A percentile compares a stretch with the other conserved stretches of the same genome.
These are phyloP conservation scores for Rhipidura dahli DNA, from an alignment of 2,113 vertebrate species.

Conservation along the genomic window DNA sequence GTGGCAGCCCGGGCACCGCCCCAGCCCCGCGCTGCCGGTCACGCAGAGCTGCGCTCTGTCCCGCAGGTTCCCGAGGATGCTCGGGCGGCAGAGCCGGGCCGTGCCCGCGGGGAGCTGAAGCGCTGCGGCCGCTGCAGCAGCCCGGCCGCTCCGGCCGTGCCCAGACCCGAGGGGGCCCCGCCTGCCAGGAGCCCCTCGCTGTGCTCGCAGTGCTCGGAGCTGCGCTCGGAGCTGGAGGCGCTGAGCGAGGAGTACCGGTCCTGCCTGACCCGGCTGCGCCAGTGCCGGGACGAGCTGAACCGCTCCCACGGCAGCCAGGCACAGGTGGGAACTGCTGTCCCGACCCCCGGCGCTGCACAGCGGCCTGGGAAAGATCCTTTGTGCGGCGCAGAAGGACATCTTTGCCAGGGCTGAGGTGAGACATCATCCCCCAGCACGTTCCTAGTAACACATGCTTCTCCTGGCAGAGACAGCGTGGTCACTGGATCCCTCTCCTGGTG, in stretches of 20 bases:
- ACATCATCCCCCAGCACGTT: neutral
- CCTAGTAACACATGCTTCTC: neutral
- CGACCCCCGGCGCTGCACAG: neutral
- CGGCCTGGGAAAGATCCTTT: rapidly evolving
- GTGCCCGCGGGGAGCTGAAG: rapidly evolving
- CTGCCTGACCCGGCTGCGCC: conserved; percentile 79
- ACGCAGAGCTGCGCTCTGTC: neutral
- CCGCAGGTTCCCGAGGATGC: rapidly evolving
- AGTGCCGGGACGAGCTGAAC: conserved; percentile 82
- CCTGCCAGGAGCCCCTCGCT: neutral
- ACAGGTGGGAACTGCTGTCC: conserved; percentile 52
- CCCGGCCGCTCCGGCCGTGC: rapidly evolving
- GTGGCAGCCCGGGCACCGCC: rapidly evolving
- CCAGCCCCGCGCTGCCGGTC: neutral
- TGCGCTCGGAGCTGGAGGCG: conserved; percentile 78
- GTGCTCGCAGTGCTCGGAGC: conserved; percentile 76
- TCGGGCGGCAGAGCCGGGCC: rapidly evolving
- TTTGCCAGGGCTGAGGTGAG: neutral
- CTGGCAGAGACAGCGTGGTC: conserved; percentile 41
- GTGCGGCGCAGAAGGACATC: rapidly evolving
- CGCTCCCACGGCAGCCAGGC: conserved; percentile 24
- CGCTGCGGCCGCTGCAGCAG: neutral
- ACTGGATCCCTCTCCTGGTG: conserved; percentile 65
- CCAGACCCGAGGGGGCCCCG: rapidly evolving
- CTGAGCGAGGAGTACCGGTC: conserved; percentile 82